These are phyloP conservation scores for Porites evermanni DNA, from an alignment of 92 coral and sea anemone species.

Conservation along the genomic window DNA sequence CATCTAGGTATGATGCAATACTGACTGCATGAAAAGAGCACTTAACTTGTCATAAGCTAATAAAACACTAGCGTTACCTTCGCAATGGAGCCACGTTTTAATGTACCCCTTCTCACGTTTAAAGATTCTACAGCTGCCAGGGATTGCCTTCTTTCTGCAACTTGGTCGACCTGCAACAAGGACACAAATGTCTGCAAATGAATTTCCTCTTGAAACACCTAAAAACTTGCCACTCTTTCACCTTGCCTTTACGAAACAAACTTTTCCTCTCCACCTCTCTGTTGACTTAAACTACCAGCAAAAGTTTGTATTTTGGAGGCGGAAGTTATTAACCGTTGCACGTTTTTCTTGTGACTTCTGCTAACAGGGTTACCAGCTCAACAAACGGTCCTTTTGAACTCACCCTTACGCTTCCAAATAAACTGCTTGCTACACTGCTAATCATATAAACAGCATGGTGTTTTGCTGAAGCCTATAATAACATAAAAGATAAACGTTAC, in stretches of 20 bases:
- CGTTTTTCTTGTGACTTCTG: too few relatives aligned
- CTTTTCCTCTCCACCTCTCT: too few relatives aligned
- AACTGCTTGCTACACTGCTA: conserved; percentile 77
- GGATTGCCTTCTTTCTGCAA: conserved; percentile 81
- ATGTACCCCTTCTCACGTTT: conserved; percentile 26
- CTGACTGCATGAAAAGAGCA: too few relatives aligned
- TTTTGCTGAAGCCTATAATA: conserved; percentile 62
- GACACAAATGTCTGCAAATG: not conserved
- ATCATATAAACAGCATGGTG: conserved; percentile 84
- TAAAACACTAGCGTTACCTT: conserved; percentile 21
- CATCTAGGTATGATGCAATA: too few relatives aligned
- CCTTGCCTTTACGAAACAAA: too few relatives aligned
- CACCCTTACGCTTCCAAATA: conserved; percentile 86
- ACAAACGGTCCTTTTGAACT: not conserved
- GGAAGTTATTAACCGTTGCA: too few relatives aligned
- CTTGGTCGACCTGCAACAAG: conserved; percentile 77
- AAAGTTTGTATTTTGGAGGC: too few relatives aligned
- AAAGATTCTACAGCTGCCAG: conserved; percentile 58
- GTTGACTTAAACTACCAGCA: too few relatives aligned
- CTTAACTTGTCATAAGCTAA: not conserved
- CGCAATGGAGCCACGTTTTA: conserved; percentile 59
- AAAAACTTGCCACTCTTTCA: not conserved
- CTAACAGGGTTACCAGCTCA: too few relatives aligned
- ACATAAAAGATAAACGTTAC: not conserved
- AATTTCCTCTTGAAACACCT: not conserved